Evolutionary conservation across 1,140 invertebrate species (phyloP).

Genomic region (Conopomorpha cramerella): DNA sequence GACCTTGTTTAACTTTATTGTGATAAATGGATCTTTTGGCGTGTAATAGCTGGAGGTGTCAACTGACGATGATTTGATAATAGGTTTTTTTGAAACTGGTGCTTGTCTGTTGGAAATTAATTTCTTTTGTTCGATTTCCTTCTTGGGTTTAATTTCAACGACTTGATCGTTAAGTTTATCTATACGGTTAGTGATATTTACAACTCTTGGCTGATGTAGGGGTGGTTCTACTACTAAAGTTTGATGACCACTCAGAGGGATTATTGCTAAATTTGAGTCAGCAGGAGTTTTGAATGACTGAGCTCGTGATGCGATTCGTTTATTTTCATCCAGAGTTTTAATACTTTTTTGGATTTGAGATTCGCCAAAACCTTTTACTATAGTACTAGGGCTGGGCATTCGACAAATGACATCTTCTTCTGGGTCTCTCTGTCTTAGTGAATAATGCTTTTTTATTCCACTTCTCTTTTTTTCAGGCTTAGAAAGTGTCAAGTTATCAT

Average conservation of each 20-base stretch:
- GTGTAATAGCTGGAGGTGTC: slow-evolving; percentile 28
- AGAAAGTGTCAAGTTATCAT: slow-evolving; percentile 33
- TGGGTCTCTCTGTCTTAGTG: slow-evolving; percentile 51
- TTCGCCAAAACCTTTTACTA: slow-evolving; percentile 24
- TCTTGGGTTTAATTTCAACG: too few relatives aligned
- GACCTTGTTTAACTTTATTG: slow-evolving; percentile 50
- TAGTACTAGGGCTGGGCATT: slow-evolving; percentile 33
- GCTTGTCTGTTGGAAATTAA: too few relatives aligned
- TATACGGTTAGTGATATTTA: too few relatives aligned
- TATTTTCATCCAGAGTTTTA: slow-evolving; percentile 23
- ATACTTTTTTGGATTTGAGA: slow-evolving; percentile 5
- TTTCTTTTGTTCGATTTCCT: slow-evolving; percentile 7
- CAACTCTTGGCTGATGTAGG: slow-evolving; percentile 26
- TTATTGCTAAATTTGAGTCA: slow-evolving; percentile 44
- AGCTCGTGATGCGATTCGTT: slow-evolving; percentile 38
- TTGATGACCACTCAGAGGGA: slow-evolving; percentile 56
- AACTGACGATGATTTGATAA: too few relatives aligned
- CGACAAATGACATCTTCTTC: slow-evolving; percentile 25
- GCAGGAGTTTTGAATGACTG: slow-evolving; percentile 50
- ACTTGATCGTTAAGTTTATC: too few relatives aligned
- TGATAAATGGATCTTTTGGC: slow-evolving; percentile 46
- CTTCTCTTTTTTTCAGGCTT: slow-evolving; percentile 25
- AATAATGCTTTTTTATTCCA: slow-evolving; percentile 54
- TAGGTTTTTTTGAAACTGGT: too few relatives aligned
- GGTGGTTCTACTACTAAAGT: slow-evolving; percentile 56